A percentile compares a stretch with the other conserved stretches of the same genome.
These are phyloP conservation scores for Acleris holmiana DNA, from an alignment of 2,888 invertebrate genomes.

Conservation along the genomic window DNA sequence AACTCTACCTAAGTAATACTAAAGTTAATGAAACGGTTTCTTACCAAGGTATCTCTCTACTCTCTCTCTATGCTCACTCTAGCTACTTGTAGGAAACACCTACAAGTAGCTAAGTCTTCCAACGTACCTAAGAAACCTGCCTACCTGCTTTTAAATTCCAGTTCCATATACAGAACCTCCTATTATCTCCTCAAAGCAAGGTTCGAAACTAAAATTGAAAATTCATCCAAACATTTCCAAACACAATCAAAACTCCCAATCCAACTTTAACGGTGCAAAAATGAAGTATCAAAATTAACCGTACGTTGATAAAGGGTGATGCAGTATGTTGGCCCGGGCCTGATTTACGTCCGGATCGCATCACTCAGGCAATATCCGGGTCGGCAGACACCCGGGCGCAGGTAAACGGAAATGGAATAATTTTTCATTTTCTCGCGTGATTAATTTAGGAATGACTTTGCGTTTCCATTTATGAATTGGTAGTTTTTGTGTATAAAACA, in stretches of 20 bases:
- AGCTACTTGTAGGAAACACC: no score
- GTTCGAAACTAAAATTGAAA: neutral
- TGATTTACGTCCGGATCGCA: conserved; percentile 73
- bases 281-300: conserved; percentile 40
- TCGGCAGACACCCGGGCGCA: conserved; percentile 40
- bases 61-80: no score
- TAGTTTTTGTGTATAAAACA: neutral
- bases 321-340: conserved; percentile 52
- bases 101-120: no score
- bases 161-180: no score
- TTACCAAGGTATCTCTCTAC: no score
- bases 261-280: conserved; percentile 8
- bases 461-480: conserved; percentile 5
- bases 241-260: conserved; percentile 4
- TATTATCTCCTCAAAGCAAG: no score
- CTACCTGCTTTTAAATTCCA: no score
- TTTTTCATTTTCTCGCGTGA: conserved; percentile 58
- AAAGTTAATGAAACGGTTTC: no score
- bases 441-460: conserved; percentile 45
- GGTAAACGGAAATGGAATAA: conserved; percentile 62
- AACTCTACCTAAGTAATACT: no score
- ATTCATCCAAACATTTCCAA: neutral
- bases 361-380: conserved; percentile 69
- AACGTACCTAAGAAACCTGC: no score
- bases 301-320: conserved; percentile 53